Evolutionary conservation across 2,113 vertebrate genomes (phyloP).

Genomic region (Silurus meridionalis): DNA sequence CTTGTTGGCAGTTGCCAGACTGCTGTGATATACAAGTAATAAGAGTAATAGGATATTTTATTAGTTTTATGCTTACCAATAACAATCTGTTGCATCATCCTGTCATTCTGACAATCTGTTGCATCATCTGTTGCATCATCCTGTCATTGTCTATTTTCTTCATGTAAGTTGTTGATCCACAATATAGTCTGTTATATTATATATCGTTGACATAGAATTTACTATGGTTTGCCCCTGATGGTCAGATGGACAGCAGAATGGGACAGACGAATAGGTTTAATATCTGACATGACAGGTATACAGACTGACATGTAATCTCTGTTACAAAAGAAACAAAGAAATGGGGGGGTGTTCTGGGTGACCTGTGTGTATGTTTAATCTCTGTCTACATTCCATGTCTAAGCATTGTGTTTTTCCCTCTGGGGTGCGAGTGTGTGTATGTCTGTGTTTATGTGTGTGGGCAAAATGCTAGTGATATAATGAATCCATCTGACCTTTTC

Average conservation of each 20-base stretch:
- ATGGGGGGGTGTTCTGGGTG: not conserved
- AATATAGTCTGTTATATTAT: not conserved
- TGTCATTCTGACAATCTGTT: too few species aligned
- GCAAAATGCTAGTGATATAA: slow-evolving; percentile 56
- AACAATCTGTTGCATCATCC: too few species aligned
- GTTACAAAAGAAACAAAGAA: not conserved
- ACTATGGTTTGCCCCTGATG: not conserved
- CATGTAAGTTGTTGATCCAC: not conserved
- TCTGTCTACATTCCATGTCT: slow-evolving; percentile 4
- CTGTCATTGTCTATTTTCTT: not conserved
- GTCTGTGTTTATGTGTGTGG: slow-evolving; percentile 1
- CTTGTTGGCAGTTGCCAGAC: not conserved
- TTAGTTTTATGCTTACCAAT: too few species aligned
- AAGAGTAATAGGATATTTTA: not conserved
- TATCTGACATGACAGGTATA: slow-evolving; percentile 1
- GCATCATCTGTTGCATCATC: not conserved
- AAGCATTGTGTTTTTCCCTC: slow-evolving; percentile 18
- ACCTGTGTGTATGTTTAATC: not conserved
- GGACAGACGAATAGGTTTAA: not conserved
- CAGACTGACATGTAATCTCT: not conserved
- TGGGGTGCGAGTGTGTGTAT: slow-evolving; percentile 20
- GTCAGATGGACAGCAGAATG: not conserved
- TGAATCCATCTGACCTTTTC: slow-evolving; percentile 59
- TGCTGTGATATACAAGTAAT: not conserved
- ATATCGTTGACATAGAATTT: not conserved